These are phyloP conservation scores for Hippocampus kuda DNA, from an alignment of 2,797 vertebrate genomes.

Conservation along the genomic window DNA sequence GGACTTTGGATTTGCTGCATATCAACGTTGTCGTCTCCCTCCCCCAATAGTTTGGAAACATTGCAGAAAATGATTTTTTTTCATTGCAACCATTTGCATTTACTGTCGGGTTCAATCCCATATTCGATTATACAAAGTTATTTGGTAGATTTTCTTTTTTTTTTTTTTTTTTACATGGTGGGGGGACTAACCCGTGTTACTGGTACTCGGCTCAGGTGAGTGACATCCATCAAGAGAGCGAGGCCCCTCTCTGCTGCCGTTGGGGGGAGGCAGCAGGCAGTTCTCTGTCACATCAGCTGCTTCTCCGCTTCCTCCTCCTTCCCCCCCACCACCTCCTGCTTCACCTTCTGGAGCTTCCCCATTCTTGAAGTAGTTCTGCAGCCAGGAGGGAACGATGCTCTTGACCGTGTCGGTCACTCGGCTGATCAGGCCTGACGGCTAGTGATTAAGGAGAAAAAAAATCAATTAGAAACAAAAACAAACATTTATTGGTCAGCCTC, in stretches of 20 bases:
- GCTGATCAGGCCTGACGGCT: slow-evolving; percentile 84
- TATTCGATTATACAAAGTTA: too few species aligned
- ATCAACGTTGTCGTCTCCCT: too few species aligned
- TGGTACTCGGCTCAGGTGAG: slow-evolving; percentile 78
- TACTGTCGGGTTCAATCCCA: too few species aligned
- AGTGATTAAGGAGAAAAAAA: background rate
- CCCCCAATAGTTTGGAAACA: too few species aligned
- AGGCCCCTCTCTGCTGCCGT: slow-evolving; percentile 66
- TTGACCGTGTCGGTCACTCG: slow-evolving; percentile 94
- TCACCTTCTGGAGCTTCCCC: slow-evolving; percentile 54
- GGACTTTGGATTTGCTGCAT: too few species aligned
- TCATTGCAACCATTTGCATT: too few species aligned
- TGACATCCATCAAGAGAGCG: slow-evolving; percentile 69
- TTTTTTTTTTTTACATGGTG: too few species aligned
- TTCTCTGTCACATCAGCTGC: slow-evolving; percentile 54
- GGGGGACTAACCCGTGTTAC: slow-evolving; percentile 70
- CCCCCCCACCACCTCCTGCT: slow-evolving; percentile 12
- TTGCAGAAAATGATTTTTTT: too few species aligned
- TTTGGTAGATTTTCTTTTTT: too few species aligned
- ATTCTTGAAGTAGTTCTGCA: slow-evolving; percentile 90
- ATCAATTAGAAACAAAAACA: background rate
- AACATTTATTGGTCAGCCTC: background rate
- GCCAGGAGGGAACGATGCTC: slow-evolving; percentile 93
- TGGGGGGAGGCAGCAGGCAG: slow-evolving; percentile 64
- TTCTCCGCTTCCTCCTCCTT: slow-evolving; percentile 24